Evolutionary conservation across 2,888 invertebrate species (phyloP), one percentile per base, ranked within the genome.

Genomic region (Prosopocoilus inquinatus): DNA sequence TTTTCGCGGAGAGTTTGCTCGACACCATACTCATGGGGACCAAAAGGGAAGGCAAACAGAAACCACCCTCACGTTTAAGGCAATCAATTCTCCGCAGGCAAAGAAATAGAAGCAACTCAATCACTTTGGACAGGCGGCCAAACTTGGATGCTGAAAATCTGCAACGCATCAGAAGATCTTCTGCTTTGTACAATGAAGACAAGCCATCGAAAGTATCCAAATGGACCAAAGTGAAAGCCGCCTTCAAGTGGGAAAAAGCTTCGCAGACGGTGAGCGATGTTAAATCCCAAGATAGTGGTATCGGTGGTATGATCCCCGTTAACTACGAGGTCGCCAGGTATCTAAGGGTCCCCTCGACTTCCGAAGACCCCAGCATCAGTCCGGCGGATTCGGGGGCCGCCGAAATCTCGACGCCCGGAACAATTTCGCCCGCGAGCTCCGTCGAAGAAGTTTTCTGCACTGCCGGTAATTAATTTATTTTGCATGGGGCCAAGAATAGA

Each of bases 171-270:
- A 49, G 53, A 35, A 49, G 57, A 33, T 53, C 57, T 3, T 50
- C 53, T 15, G 43, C 44, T 11, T 32, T 53, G 35, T 33, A 38
- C 13, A 49, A 47, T 2, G 50, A 53, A 9, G 57, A 57, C 34
- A 73, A 73, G n/a, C 20, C 20, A 28, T 28, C 20, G 20, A 88
- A 88, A 69, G 84, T 89, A 47, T 91, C 92, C 0, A 93, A 93
- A 71, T 94, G 93, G 93, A 91, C 91, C 0, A 87, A 88, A 77
- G 93, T 94, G 8, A 94, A 93, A 75, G 91, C 91, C 44, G 93
- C 93, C 9, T 90, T 92, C 67, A 90, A 89, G 66, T 91, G 91
- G 91, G 91, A 91, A 70, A 87, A 87, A 64, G 90, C 90, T 0
- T 76, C 75, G 7, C 68, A 71, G 8, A 71, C 68, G 13, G 75